phyloP scores from a whole-genome alignment of 2,797 vertebrate genomes.

The Gambelia wislizenii region DNA sequence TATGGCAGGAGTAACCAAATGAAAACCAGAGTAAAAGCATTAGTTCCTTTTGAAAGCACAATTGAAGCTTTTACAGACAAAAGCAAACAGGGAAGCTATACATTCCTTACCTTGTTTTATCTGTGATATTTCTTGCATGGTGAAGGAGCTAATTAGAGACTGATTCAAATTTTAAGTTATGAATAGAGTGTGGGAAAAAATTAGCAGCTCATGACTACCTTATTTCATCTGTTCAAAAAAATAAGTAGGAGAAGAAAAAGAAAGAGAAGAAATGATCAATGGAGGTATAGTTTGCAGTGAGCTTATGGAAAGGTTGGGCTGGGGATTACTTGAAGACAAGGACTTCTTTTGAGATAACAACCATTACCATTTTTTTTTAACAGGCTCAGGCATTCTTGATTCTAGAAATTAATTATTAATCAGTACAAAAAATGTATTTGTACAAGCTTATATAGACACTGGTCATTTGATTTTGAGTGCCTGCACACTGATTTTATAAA shows the following conservation, averaged over 20 bases:
- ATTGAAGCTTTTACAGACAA: not conserved
- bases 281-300: not conserved
- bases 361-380: not conserved
- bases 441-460: conserved; percentile 56
- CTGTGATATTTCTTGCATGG: not conserved
- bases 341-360: not conserved
- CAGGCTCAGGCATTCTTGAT: not conserved
- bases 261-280: not conserved
- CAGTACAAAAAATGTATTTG: conserved; percentile 35
- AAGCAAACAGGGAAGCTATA: not conserved
- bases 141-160: not conserved
- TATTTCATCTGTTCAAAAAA: conserved; percentile 3
- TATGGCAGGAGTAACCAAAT: not conserved
- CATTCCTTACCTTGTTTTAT: not conserved
- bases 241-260: too few species aligned
- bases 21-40: not conserved
- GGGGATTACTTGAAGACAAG: not conserved
- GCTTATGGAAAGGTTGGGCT: not conserved
- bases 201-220: not conserved
- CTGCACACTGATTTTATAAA: conserved; percentile 63
- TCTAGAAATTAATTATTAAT: not conserved
- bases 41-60: not conserved
- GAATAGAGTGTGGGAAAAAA: not conserved
- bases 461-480: conserved; percentile 12
- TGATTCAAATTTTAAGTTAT: not conserved